Evolutionary conservation across 2,113 vertebrate species (phyloP).

Genomic region (Rhipidura dahli): DNA sequence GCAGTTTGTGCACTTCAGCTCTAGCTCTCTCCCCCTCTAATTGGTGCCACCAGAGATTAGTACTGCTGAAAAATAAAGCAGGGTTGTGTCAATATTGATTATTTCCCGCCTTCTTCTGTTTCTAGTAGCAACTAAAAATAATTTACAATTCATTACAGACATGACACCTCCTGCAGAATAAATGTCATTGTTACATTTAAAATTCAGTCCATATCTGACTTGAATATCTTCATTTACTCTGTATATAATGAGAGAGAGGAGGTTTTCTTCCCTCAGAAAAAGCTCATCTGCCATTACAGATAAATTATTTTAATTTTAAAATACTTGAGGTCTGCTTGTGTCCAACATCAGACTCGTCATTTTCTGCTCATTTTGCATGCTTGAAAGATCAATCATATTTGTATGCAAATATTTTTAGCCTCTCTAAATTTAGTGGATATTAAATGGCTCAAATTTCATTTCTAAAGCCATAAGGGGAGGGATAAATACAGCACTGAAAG

Average conservation of each 20-base stretch:
- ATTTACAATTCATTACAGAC: conserved; percentile 18
- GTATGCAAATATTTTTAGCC: conserved; percentile 31
- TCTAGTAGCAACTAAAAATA: conserved; percentile 44
- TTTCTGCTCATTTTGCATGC: background rate
- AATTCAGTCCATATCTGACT: background rate
- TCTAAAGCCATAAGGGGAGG: background rate
- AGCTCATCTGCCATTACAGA: background rate
- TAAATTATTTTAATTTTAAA: background rate
- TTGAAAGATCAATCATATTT: conserved; percentile 7
- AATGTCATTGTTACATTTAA: background rate
- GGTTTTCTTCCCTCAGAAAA: background rate
- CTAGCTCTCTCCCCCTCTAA: background rate
- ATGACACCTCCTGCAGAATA: background rate
- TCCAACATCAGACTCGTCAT: background rate
- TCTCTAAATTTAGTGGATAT: background rate
- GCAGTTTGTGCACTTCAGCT: background rate
- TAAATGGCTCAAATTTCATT: background rate
- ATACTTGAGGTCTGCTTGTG: background rate
- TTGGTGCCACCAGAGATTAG: background rate
- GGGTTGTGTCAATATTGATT: conserved; percentile 4
- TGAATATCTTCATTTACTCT: background rate
- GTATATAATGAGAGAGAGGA: background rate
- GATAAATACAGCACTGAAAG: background rate
- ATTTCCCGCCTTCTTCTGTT: background rate
- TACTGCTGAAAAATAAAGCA: conserved; percentile 10